phyloP scores from a whole-genome alignment of 92 coral and sea anemone species.

The Parazoanthus swiftii region DNA sequence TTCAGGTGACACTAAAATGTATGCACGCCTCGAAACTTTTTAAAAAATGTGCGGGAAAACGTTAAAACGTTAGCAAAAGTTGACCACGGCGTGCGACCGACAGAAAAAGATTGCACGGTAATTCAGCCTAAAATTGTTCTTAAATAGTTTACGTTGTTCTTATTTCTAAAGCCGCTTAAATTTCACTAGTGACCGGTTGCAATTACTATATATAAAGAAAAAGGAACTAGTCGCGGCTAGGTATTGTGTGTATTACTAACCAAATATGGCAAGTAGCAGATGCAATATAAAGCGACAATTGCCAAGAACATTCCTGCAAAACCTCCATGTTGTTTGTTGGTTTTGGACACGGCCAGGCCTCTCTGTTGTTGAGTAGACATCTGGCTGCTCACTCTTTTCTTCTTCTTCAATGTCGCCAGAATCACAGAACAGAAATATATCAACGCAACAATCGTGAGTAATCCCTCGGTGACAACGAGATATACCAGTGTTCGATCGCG shows the following conservation, averaged over 20 bases:
- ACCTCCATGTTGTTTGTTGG: slow-evolving; percentile 65
- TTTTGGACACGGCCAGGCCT: slow-evolving; percentile 56
- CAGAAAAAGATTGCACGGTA: too few relatives aligned
- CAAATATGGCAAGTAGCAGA: slow-evolving; percentile 85
- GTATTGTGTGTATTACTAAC: slow-evolving; percentile 54
- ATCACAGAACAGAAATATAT: slow-evolving; percentile 65
- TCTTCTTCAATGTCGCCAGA: slow-evolving; percentile 51
- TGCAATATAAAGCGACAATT: slow-evolving; percentile 74
- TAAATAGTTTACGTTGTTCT: too few relatives aligned
- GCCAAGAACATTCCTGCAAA: slow-evolving; percentile 79
- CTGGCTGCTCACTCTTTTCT: slow-evolving; percentile 54
- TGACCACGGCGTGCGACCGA: too few relatives aligned
- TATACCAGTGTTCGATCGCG: slow-evolving; percentile 63
- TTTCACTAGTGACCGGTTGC: too few relatives aligned
- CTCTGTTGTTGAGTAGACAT: slow-evolving; percentile 65
- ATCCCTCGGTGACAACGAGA: slow-evolving; percentile 73
- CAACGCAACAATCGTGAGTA: slow-evolving; percentile 57
- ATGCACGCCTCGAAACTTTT: too few relatives aligned
- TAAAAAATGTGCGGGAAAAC: too few relatives aligned
- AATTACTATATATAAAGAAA: too few relatives aligned
- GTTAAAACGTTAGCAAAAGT: too few relatives aligned
- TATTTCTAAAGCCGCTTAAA: too few relatives aligned
- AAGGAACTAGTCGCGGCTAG: too few relatives aligned
- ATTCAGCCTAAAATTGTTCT: too few relatives aligned
- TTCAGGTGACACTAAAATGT: too few relatives aligned